Evolutionary conservation across 1,140 invertebrate genomes (phyloP), one percentile per base, ranked within the genome.

Genomic region (Zaprionus tsacasi): DNA sequence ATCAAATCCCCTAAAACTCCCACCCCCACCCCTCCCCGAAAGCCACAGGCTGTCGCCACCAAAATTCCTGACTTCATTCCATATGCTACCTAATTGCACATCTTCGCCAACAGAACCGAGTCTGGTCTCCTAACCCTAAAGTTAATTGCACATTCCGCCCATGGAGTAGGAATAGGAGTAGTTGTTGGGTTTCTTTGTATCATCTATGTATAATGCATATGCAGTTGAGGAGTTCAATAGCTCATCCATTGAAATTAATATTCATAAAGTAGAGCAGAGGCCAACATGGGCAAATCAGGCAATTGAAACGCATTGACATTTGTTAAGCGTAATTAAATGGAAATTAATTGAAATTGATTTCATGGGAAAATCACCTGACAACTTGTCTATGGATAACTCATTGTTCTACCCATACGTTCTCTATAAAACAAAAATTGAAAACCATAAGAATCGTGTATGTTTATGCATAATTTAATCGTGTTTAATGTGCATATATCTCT

Each of bases 21-120:
- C 15, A 30, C 27, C 3, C 27, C 27, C 27, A 30, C 3, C 27
- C 27, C 27, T 6, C 3, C 27, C 27, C 1, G 4, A 70, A 56
- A 64, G 64, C 73, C 78, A 36, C 74, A 65, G 66, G 48, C 70
- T 80, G 81, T 79, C 70, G 79, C 33, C 67, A 33, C 38, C 56
- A 15, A 36, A 38, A 13, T 13, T 17, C 36, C 25, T 10, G 10
- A 11, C 15, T 50, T 57, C 11, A 13, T 45, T 15, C n/a, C n/a
- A 13, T 15, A 45, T 45, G n/a, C 40, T 15, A 45, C 15, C 15
- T 45, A 57, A 21, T 57, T 57, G 12, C 27, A 13, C 11, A 27
- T 55, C 21, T 36, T 57, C 4, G 21, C 21, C 6, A 33, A 30
- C 35, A 3, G 17, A 27, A 65, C 17, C 7, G 3, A 30, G 27